Conservation (phyloP, 2,113 vertebrate species). For the Climacteris rufus region DNA sequence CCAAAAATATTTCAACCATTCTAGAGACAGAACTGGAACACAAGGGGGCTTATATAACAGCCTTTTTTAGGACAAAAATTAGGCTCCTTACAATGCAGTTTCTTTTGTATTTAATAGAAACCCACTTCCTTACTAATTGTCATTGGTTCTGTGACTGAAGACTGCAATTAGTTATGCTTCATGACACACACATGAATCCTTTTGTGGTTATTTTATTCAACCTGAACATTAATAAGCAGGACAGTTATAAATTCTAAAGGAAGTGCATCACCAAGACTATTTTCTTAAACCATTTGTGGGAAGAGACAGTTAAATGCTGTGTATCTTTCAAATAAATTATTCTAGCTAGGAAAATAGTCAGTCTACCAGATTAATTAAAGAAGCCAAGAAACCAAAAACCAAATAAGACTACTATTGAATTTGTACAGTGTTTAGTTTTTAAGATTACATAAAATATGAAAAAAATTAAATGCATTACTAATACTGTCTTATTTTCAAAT, state of each 20-base stretch:
- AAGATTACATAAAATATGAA: background rate
- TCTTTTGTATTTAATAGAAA: conserved; percentile 42
- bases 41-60: background rate
- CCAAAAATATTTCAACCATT: background rate
- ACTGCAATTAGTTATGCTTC: conserved; percentile 65
- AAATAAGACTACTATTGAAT: background rate
- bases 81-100: conserved; percentile 8
- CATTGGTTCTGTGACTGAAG: conserved; percentile 50
- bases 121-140: conserved; percentile 16
- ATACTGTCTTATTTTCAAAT: conserved; percentile 25
- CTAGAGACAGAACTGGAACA: conserved; percentile 21
- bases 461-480: conserved; percentile 2
- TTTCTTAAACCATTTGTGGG: conserved; percentile 13
- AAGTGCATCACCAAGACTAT: background rate
- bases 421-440: background rate
- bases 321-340: background rate
- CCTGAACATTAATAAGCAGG: conserved; percentile 61
- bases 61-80: conserved; percentile 20
- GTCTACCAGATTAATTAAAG: background rate
- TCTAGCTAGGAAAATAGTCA: background rate
- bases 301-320: conserved; percentile 1
- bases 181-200: conserved; percentile 42
- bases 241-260: conserved; percentile 26
- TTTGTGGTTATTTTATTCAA: conserved; percentile 22
- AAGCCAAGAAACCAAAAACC: background rate